Percentiles rank a stretch among this genome's conserved stretches.
These are phyloP conservation scores for Spicauda simplicius DNA, from an alignment of 2,888 invertebrate genomes.

Conservation along the genomic window DNA sequence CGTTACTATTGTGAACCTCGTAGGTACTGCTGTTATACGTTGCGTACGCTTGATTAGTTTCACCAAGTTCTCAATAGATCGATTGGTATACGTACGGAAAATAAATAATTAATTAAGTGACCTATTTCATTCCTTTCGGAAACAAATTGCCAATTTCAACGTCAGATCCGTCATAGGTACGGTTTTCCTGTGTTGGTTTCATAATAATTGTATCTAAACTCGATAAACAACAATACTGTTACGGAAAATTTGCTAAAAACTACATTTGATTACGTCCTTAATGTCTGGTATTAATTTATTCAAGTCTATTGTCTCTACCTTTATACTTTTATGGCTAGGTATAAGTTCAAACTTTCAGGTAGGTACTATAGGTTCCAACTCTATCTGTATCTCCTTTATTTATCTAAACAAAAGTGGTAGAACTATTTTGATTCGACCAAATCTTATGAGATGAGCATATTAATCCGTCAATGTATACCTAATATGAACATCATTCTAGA, in stretches of 20 bases:
- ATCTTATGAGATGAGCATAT: no score
- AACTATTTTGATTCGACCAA: no score
- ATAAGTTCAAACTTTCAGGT: no score
- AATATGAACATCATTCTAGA: no score
- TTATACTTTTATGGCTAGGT: no score
- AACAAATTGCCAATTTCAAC: conserved; percentile 34
- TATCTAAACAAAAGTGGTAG: no score
- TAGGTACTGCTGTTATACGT: conserved; percentile 8
- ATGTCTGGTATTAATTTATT: neutral
- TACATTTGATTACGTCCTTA: neutral
- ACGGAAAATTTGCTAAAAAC: neutral
- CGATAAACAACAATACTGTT: neutral
- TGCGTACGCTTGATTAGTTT: conserved; percentile 33
- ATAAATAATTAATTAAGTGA: conserved; percentile 28
- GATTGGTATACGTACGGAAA: conserved; percentile 24
- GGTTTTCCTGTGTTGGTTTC: neutral
- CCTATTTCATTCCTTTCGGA: conserved; percentile 28
- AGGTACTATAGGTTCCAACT: no score
- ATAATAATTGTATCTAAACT: conserved; percentile 8
- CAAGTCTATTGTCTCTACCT: no score
- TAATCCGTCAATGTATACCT: no score
- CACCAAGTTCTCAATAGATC: conserved; percentile 26
- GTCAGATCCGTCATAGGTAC: conserved; percentile 3
- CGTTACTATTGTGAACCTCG: conserved; percentile 6
- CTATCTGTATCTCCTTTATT: no score